These are phyloP conservation scores for Plecturocebus donacophilus DNA, from an alignment of 2,113 vertebrate genomes.

Conservation along the genomic window DNA sequence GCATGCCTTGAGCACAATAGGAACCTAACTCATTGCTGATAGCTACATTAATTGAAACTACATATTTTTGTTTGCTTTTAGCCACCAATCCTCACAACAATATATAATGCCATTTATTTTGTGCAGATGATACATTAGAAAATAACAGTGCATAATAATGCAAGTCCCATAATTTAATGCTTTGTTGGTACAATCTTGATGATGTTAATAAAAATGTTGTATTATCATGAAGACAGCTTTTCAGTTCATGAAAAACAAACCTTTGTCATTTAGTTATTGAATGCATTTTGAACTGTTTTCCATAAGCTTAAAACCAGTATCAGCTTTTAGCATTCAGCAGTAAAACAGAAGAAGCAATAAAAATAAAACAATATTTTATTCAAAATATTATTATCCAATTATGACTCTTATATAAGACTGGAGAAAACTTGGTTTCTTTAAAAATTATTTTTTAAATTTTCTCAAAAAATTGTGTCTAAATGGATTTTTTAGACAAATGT, in stretches of 20 bases:
- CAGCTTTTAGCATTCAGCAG: not conserved
- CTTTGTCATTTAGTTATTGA: not conserved
- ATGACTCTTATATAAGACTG: not conserved
- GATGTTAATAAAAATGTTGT: not conserved
- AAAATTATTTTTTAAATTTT: not conserved
- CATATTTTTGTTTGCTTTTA: not conserved
- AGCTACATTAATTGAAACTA: not conserved
- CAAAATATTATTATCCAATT: not conserved
- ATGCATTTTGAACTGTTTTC: conserved; percentile 46
- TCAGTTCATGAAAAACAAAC: not conserved
- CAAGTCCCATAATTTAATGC: not conserved
- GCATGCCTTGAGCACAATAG: not conserved
- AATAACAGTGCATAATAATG: not conserved
- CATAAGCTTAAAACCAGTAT: not conserved
- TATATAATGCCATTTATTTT: not conserved
- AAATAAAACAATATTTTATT: not conserved
- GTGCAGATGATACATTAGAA: not conserved
- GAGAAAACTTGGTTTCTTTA: not conserved
- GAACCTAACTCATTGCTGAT: not conserved
- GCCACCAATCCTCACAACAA: not conserved
- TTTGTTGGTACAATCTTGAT: not conserved
- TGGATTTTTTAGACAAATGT: not conserved
- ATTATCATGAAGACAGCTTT: not conserved
- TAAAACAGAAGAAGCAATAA: not conserved
- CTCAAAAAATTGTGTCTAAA: not conserved